A percentile compares a stretch with the other conserved stretches of the same genome.
phyloP scores from a whole-genome alignment of 2,888 invertebrate genomes.

The Cabera pusaria region DNA sequence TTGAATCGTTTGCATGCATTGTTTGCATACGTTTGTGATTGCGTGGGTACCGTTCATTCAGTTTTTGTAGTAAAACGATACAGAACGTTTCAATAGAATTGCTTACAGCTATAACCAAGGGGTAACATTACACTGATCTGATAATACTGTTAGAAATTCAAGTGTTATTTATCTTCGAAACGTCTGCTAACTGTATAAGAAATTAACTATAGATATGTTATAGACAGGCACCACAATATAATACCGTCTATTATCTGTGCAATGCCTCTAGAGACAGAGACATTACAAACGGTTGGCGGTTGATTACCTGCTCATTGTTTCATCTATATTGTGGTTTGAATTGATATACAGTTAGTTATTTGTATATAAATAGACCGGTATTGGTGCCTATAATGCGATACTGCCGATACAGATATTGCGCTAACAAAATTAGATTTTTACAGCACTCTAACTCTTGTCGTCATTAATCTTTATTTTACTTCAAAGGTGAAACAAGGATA shows the following conservation, averaged over 20 bases:
- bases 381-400: no score
- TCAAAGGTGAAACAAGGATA: no score
- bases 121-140: constrained; percentile 4
- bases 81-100: constrained; percentile 9
- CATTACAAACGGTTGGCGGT: constrained; percentile 19
- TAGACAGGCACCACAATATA: constrained; percentile 26
- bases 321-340: constrained; percentile 8
- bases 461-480: no score
- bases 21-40: constrained; percentile 13
- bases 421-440: no score
- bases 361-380: no score
- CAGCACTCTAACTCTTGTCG: no score
- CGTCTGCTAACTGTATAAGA: constrained; percentile 17
- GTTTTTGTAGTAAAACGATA: constrained; percentile 12
- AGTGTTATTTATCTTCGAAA: constrained; percentile 14
- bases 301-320: constrained; percentile 26
- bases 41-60: constrained; percentile 11
- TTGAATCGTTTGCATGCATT: constrained; percentile 24
- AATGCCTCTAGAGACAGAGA: constrained; percentile 23
- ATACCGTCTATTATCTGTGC: constrained; percentile 26
- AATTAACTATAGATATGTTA: constrained; percentile 19
- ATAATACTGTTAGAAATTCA: constrained; percentile 11
- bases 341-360: constrained; percentile 1
- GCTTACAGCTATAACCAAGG: constrained; percentile 3
- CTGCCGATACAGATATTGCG: no score